A percentile compares a stretch with the other conserved stretches of the same genome.
Evolutionary conservation across 2,113 vertebrate species (phyloP).

Genomic region (Vimba vimba): DNA sequence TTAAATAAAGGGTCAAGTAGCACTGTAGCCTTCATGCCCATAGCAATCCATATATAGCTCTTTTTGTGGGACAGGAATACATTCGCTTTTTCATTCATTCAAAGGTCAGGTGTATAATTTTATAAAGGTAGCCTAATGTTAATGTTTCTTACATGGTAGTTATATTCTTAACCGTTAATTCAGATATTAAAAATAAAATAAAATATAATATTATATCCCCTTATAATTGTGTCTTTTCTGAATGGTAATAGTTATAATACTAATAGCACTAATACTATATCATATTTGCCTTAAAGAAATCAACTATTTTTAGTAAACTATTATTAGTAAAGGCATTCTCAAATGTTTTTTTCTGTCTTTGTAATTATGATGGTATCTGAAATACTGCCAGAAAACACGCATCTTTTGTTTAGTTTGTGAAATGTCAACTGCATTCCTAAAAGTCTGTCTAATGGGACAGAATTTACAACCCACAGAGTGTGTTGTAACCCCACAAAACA

Average conservation of each 20-base stretch:
- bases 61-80: neutral
- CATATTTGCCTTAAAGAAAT: neutral
- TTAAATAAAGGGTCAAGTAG: slow-evolving; percentile 3
- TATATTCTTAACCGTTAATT: neutral
- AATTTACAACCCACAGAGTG: neutral
- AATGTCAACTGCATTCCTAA: slow-evolving; percentile 20
- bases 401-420: slow-evolving; percentile 12
- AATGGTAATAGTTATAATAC: neutral
- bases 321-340: neutral
- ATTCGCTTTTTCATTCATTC: neutral
- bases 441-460: neutral
- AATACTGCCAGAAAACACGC: neutral
- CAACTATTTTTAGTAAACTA: neutral
- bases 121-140: neutral
- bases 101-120: neutral
- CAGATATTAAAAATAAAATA: too few relatives aligned
- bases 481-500: neutral
- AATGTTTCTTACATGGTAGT: neutral
- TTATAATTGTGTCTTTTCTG: neutral
- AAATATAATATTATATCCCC: neutral
- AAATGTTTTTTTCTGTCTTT: neutral
- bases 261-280: neutral
- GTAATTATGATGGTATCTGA: neutral
- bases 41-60: neutral
- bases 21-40: neutral